phyloP scores from a whole-genome alignment of 2,113 vertebrate species.

The Nanorana parkeri region DNA sequence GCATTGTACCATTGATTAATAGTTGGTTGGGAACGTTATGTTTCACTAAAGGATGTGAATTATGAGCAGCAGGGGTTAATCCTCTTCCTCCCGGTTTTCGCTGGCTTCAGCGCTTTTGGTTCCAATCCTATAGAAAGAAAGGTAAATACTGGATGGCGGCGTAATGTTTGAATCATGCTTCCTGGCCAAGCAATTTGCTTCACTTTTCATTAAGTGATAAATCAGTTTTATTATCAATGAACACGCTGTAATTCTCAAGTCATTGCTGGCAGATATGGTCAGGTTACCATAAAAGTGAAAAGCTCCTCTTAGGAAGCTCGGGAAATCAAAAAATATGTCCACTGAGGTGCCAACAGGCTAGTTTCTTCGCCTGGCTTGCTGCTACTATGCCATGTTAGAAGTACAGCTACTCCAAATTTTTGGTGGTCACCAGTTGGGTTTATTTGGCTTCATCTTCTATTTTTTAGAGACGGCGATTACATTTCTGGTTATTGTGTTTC shows the following conservation, averaged over 20 bases:
- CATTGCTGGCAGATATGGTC: slow-evolving; percentile 27
- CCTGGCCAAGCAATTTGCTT: slow-evolving; percentile 50
- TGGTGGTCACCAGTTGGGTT: too few relatives aligned
- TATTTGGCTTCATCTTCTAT: too few relatives aligned
- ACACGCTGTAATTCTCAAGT: slow-evolving; percentile 36
- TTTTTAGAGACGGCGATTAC: too few relatives aligned
- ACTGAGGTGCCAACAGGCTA: too few relatives aligned
- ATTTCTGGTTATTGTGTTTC: too few relatives aligned
- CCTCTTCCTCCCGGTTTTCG: background rate
- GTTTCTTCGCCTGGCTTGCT: too few relatives aligned
- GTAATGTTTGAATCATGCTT: slow-evolving; percentile 39
- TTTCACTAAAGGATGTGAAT: background rate
- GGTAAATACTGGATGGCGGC: slow-evolving; percentile 7
- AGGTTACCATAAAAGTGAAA: slow-evolving; percentile 33
- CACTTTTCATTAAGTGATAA: slow-evolving; percentile 52
- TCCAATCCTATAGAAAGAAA: slow-evolving; percentile 32
- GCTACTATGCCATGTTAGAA: too few relatives aligned
- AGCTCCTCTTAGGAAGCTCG: background rate
- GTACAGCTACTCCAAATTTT: too few relatives aligned
- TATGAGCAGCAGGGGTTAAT: slow-evolving; percentile 36
- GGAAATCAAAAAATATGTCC: background rate
- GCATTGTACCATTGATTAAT: slow-evolving; percentile 31
- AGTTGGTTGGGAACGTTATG: background rate
- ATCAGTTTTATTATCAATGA: slow-evolving; percentile 51
- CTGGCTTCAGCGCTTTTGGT: slow-evolving; percentile 40